phyloP scores from a whole-genome alignment of 1,140 invertebrate genomes.

The Drosophila baimaii region DNA sequence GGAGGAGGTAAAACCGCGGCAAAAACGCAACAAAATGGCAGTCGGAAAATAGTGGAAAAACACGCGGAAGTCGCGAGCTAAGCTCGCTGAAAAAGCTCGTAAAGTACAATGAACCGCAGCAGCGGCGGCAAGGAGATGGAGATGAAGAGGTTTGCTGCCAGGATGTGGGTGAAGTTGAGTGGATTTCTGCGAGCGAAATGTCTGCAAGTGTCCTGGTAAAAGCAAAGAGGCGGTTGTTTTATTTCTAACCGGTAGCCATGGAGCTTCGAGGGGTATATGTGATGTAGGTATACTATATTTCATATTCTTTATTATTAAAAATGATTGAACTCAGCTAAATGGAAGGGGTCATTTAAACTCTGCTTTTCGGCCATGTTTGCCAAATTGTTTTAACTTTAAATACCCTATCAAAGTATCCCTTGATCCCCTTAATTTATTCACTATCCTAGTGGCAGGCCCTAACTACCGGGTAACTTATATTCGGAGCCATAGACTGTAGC shows the following conservation, averaged over 20 bases:
- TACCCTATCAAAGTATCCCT: not conserved
- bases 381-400: not conserved
- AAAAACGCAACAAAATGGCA: conserved; percentile 76
- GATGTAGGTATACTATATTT: not conserved
- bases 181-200: conserved; percentile 66
- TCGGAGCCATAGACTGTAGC: not conserved
- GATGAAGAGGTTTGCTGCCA: conserved; percentile 6
- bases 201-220: conserved; percentile 33
- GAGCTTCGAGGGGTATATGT: conserved; percentile 8
- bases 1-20: conserved; percentile 25
- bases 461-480: not conserved
- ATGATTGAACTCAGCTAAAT: not conserved
- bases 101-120: conserved; percentile 77
- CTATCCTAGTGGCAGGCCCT: not conserved
- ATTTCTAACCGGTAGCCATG: conserved; percentile 51
- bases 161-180: conserved; percentile 64
- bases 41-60: conserved; percentile 51
- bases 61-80: conserved; percentile 65
- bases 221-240: conserved; percentile 56
- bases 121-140: conserved; percentile 12
- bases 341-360: not conserved
- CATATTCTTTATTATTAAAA: not conserved
- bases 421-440: not conserved
- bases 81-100: conserved; percentile 54
- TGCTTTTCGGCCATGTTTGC: not conserved